Evolutionary conservation across 2,113 vertebrate genomes (phyloP), one percentile per base, ranked within the genome.

Genomic region (Tachysurus fulvidraco): DNA sequence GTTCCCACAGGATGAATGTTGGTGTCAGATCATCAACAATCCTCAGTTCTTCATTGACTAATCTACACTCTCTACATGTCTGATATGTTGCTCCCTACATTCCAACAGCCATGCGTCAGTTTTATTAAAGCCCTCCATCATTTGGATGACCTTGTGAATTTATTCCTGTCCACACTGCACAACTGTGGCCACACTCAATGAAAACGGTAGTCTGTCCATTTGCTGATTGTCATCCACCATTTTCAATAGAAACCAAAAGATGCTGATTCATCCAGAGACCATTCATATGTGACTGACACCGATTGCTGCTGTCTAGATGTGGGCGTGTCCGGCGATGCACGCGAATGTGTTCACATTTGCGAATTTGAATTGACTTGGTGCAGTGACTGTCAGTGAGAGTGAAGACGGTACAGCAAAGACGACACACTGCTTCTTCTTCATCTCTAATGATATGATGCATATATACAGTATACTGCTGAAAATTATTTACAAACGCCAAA

Each of bases 41-140:
- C 52, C 10, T 78, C 44, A 36, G 55, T 77, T 78, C 23, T 44
- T 78, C 76, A 57, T 19, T 85, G 60, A 85, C 57, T 67, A 67
- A 79, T 55, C 52, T 55, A 60, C 76, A 25, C 67, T 71, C 65
- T 8, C 65, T 71, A 8, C 50, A 60, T 60, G 54, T 44, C 85
- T 50, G 50, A 44, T 25, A n/a, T 36, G 60, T 86, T 60, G 28
- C 55, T 19, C 46, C 36, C 23, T 7, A 36, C 41, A 50, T 74
- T 62, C 79, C 25, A 55, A 23, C 46, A 79, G 78, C 78, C 23
- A n/a, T 71, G 14, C 21, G 44, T 54, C 54, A 30, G 54, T 44
- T 71, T 69, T 46, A 65, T 74, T 44, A 73, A 81, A 86, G 67
- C 65, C 54, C 59, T 82, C 55, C 17, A 59, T 81, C 78, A 81